These are phyloP conservation scores for Balaeniceps rex DNA, from an alignment of 2,113 vertebrate species.

Conservation along the genomic window DNA sequence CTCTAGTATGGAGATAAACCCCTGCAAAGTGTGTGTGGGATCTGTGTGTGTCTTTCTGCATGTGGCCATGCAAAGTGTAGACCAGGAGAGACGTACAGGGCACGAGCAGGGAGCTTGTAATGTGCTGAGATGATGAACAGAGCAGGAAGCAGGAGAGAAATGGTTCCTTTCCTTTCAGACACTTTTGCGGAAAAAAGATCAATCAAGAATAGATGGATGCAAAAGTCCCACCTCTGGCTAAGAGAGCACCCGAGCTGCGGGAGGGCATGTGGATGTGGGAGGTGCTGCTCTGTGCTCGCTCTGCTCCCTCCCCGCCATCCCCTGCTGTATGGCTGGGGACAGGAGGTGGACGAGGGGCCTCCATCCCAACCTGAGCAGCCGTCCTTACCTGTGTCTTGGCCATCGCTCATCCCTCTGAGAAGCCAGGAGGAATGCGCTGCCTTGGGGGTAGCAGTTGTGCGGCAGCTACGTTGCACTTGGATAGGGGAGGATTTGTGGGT, in stretches of 20 bases:
- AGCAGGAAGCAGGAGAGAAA: neutral
- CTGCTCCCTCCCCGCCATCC: neutral
- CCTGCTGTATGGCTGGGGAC: neutral
- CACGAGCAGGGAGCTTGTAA: too few species aligned
- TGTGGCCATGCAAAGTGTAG: neutral
- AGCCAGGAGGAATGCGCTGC: neutral
- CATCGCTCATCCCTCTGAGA: too few species aligned
- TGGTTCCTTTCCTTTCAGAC: neutral
- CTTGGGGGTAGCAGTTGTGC: neutral
- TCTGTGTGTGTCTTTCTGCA: neutral
- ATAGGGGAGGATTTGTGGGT: neutral
- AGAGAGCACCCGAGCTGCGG: fast-evolving
- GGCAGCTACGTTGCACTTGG: too few species aligned
- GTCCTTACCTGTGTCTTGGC: neutral
- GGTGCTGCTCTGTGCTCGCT: neutral
- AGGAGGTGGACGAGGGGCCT: neutral
- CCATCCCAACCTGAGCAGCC: neutral
- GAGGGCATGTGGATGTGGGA: fast-evolving
- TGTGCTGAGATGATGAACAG: neutral
- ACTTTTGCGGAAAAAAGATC: neutral
- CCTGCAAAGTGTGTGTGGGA: neutral
- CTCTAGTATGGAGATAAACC: neutral
- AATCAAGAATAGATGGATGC: neutral
- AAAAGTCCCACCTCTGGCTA: neutral
- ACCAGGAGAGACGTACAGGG: neutral